Conservation (phyloP, 2,797 vertebrate species). For the Tauraco hartlaubi region DNA sequence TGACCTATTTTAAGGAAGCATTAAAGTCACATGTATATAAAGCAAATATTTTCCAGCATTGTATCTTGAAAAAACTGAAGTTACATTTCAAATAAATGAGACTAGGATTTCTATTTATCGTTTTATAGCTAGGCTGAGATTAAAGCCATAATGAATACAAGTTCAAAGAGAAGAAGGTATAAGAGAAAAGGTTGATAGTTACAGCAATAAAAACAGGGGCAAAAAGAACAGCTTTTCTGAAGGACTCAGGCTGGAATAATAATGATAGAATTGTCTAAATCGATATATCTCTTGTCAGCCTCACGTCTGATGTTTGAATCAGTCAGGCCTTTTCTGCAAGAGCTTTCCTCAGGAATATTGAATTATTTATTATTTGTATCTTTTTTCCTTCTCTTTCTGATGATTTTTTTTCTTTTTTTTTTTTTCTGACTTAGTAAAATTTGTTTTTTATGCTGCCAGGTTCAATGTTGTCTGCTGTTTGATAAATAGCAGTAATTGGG, state of each 20-base stretch:
- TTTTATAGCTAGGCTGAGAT: conserved; percentile 67
- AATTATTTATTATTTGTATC: conserved; percentile 91
- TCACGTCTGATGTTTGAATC: conserved; percentile 88
- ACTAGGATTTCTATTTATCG: conserved; percentile 54
- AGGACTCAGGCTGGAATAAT: conserved; percentile 84
- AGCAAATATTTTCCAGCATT: conserved; percentile 30
- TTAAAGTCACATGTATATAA: conserved; percentile 18
- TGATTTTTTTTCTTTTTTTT: conserved; percentile 56
- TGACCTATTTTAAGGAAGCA: conserved; percentile 49
- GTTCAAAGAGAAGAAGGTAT: conserved; percentile 76
- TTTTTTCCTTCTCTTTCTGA: conserved; percentile 79
- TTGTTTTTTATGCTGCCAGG: conserved; percentile 83
- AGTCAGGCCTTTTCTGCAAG: conserved; percentile 83
- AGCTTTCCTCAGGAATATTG: conserved; percentile 86
- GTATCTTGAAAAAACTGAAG: neutral
- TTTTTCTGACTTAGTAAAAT: conserved; percentile 81
- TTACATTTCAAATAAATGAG: neutral
- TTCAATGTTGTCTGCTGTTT: conserved; percentile 82
- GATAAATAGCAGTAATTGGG: conserved; percentile 87
- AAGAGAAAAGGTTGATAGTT: conserved; percentile 77
- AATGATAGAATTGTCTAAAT: conserved; percentile 89
- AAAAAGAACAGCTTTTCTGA: conserved; percentile 81
- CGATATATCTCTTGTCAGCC: conserved; percentile 86
- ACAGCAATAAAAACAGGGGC: conserved; percentile 79
- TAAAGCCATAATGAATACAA: conserved; percentile 75